phyloP scores from a whole-genome alignment of 2,113 vertebrate genomes.

The Eira barbara region DNA sequence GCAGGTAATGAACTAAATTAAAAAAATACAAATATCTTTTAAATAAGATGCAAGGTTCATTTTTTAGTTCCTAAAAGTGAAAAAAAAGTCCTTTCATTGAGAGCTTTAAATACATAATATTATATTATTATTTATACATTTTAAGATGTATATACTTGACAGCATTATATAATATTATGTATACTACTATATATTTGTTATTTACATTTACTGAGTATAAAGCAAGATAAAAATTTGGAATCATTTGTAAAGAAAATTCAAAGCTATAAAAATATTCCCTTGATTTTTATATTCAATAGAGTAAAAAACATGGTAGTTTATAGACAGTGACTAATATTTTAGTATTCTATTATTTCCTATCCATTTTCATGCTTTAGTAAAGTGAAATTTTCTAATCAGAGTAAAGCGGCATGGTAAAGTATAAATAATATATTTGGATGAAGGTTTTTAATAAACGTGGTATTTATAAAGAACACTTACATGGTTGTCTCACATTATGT shows the following conservation, averaged over 20 bases:
- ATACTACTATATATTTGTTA: fast-evolving
- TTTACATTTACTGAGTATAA: not conserved
- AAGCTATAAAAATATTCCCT: slow-evolving; percentile 24
- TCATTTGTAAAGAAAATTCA: not conserved
- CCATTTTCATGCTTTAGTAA: slow-evolving; percentile 76
- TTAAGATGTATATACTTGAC: not conserved
- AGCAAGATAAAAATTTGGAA: not conserved
- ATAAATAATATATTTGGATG: slow-evolving; percentile 74
- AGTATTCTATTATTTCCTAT: slow-evolving; percentile 52
- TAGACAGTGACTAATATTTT: slow-evolving; percentile 56
- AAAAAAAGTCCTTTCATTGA: not conserved
- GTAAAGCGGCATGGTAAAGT: slow-evolving; percentile 59
- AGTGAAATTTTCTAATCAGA: slow-evolving; percentile 79
- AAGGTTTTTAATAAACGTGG: slow-evolving; percentile 76
- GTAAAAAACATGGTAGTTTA: slow-evolving; percentile 38
- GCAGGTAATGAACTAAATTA: not conserved
- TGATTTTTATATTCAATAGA: slow-evolving; percentile 58
- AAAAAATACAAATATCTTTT: not conserved
- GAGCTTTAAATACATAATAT: not conserved
- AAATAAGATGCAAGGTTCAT: not conserved
- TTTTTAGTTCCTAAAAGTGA: not conserved
- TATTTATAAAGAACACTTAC: slow-evolving; percentile 76
- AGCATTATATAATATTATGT: not conserved
- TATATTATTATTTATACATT: not conserved
- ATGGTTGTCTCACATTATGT: slow-evolving; percentile 73